Evolutionary conservation across 1,140 invertebrate genomes (phyloP).

Genomic region (Bicyclus anynana): DNA sequence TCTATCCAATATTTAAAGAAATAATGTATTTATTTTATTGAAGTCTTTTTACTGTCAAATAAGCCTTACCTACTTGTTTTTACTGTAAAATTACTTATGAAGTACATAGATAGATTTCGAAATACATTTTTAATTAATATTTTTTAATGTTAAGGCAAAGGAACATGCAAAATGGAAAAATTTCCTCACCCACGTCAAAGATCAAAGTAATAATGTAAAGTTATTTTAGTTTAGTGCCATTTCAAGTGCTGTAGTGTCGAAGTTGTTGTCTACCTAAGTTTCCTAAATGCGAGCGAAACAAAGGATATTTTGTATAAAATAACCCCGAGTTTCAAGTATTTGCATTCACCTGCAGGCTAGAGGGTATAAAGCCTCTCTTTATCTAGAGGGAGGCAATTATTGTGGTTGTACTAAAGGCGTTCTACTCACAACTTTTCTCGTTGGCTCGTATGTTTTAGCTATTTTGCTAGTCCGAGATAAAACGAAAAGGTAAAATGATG

Average conservation of each 20-base stretch:
- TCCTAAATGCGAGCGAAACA: constrained; percentile 6
- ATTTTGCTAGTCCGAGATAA: constrained; percentile 40
- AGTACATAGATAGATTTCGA: no score
- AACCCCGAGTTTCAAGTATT: constrained; percentile 36
- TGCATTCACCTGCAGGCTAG: constrained; percentile 48
- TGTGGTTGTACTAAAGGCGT: constrained; percentile 36
- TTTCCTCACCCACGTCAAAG: no score
- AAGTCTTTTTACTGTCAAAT: no score
- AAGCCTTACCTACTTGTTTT: no score
- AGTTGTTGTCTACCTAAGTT: neutral
- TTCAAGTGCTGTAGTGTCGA: neutral
- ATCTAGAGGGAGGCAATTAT: constrained; percentile 49
- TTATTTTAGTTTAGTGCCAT: no score
- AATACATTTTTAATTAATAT: no score
- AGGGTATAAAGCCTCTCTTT: constrained; percentile 36
- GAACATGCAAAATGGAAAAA: no score
- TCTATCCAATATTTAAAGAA: no score
- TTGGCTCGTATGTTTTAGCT: constrained; percentile 36
- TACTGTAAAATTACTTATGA: no score
- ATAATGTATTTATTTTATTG: no score
- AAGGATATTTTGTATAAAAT: constrained; percentile 42
- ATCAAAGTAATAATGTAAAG: no score
- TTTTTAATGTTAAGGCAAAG: no score
- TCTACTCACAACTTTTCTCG: constrained; percentile 42
- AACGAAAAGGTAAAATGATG: constrained; percentile 44